Evolutionary conservation across 2,113 vertebrate species (phyloP), one percentile per base, ranked within the genome.

Genomic region (Gadus macrocephalus): DNA sequence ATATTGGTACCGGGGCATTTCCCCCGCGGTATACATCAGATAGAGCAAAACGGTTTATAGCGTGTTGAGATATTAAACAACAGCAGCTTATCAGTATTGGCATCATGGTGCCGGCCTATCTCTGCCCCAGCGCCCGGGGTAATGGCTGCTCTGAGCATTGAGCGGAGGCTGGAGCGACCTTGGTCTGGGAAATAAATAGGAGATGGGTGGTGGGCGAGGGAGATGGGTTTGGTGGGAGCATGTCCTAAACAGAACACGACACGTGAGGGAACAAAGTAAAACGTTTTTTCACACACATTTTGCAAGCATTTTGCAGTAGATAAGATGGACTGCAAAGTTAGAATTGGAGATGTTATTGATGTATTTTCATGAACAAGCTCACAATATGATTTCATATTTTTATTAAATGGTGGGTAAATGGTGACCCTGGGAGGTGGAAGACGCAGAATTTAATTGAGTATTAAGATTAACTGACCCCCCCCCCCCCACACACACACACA

Each of bases 251-350:
- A 69, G 19, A 74, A 79, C 25, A 71, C 63, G 66, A 77, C 71
- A 83, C 31, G 49, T 80, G 67, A 15, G 61, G 20, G 20, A 27
- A 62, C 42, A 62, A 25, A 79, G 80, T 73, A 64, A 85, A 78
- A 31, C 81, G 83, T 65, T 25, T 25, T 25, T 25, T 77, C 27
- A 38, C 68, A 27, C 85, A 91, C 91, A 92, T 92, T 92, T 92
- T 92, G 91, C 91, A 92, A 92, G 91, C 85, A 91, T 92, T 91
- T 90, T 81, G 79, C 85, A 88, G 86, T 77, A 72, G 65, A 53
- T 68, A 76, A 76, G 68, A 80, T n/a, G 61, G 72, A 87, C 83
- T 83, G 87, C 85, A 88, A 85, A 87, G 82, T 85, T 87, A 61
- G 15, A 72, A 73, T 63, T 80, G 78, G 76, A 85, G 77, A 78